A percentile compares a stretch with the other conserved stretches of the same genome.
Conservation (phyloP, 1,140 invertebrate species). For the Chrysomallon squamiferum region DNA sequence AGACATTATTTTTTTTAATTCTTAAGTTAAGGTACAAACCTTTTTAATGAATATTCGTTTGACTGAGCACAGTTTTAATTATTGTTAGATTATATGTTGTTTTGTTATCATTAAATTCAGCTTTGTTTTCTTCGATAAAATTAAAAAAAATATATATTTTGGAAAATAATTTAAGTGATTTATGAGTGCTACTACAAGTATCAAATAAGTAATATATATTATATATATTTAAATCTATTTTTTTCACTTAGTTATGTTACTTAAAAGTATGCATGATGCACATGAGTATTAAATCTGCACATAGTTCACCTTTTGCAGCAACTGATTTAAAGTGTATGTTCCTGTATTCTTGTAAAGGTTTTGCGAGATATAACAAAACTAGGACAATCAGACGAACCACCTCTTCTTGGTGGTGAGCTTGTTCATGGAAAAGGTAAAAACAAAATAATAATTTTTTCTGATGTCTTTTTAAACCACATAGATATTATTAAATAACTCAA, state of each 20-base stretch:
- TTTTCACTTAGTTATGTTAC: no score
- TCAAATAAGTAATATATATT: no score
- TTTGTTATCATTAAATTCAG: background rate
- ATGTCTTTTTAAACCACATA: background rate
- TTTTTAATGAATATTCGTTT: background rate
- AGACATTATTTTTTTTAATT: background rate
- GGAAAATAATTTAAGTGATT: no score
- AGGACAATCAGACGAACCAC: conserved; percentile 73
- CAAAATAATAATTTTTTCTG: background rate
- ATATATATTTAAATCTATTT: no score
- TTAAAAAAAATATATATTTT: no score
- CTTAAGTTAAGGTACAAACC: background rate
- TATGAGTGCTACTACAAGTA: no score
- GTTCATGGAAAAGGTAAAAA: conserved; percentile 72
- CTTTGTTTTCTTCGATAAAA: background rate
- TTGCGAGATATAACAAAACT: conserved; percentile 30
- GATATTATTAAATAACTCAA: background rate
- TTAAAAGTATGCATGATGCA: no score
- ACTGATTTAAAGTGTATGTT: no score
- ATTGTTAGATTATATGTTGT: background rate
- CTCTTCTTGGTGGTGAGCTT: conserved; percentile 84
- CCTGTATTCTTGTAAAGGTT: no score
- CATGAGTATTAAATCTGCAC: no score
- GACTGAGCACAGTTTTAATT: background rate
- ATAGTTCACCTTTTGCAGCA: no score